Conservation (phyloP, 2,888 invertebrate genomes). For the Acanthosepion esculentum region DNA sequence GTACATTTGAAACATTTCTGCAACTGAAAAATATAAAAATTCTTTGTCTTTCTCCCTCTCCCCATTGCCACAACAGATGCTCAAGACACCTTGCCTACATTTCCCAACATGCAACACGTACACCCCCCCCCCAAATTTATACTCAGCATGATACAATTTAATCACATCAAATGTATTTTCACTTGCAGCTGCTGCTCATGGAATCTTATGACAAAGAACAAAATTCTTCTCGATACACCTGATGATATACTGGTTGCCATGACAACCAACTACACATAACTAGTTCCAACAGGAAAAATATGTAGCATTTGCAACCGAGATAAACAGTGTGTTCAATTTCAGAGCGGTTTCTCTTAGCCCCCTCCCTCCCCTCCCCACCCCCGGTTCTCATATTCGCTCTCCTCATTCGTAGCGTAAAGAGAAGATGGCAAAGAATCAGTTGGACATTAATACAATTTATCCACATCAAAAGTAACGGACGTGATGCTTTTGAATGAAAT, state of each 20-base stretch:
- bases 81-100: neutral
- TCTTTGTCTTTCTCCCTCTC: neutral
- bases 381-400: neutral
- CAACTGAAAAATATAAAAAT: too few species aligned
- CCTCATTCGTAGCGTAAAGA: neutral
- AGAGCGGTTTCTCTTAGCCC: neutral
- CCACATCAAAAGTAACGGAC: neutral
- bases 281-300: neutral
- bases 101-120: neutral
- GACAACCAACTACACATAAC: neutral
- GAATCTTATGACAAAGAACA: constrained; percentile 12
- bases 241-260: constrained; percentile 1
- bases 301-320: neutral
- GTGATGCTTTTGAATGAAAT: neutral
- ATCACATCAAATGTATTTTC: neutral
- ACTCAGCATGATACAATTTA: neutral
- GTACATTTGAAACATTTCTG: too few species aligned
- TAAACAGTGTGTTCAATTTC: neutral
- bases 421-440: neutral
- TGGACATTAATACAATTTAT: neutral
- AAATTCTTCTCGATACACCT: neutral
- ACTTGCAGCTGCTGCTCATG: neutral
- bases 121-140: neutral
- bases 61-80: neutral
- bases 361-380: neutral